Percentiles rank a stretch among this genome's conserved stretches.
Evolutionary conservation across 2,888 invertebrate species (phyloP).

Genomic region (Eurytoma adleriae): DNA sequence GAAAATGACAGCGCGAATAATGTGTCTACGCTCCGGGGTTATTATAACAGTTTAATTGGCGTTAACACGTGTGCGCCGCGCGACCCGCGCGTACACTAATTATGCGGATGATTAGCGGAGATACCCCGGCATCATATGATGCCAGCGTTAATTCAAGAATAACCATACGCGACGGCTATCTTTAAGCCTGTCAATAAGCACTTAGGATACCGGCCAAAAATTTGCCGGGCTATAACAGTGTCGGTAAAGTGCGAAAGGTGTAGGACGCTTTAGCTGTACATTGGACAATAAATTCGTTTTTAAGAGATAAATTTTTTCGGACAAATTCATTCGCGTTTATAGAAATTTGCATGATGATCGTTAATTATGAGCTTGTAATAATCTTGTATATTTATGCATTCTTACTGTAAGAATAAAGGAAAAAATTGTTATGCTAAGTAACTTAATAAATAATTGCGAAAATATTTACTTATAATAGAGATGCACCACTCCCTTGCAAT

Average conservation of each 20-base stretch:
- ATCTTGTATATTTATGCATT: neutral
- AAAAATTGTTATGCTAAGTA: neutral
- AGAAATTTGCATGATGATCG: neutral
- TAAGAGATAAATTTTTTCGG: too few relatives aligned
- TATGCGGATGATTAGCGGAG: slow-evolving; percentile 2
- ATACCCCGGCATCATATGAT: neutral
- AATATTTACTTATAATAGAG: too few relatives aligned
- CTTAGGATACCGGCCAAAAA: slow-evolving; percentile 21
- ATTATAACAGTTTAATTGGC: neutral
- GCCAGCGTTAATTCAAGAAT: slow-evolving; percentile 35
- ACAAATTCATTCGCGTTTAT: too few relatives aligned
- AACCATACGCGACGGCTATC: slow-evolving; percentile 11
- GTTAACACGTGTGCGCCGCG: neutral
- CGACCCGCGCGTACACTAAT: slow-evolving; percentile 2
- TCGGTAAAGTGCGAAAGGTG: too few relatives aligned
- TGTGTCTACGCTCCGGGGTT: neutral
- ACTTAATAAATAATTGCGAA: too few relatives aligned
- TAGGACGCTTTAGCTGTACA: too few relatives aligned
- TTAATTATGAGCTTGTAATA: neutral
- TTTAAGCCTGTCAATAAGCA: slow-evolving; percentile 35
- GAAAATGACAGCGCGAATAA: neutral
- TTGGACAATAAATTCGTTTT: neutral
- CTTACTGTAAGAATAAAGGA: neutral
- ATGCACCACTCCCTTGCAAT: too few relatives aligned
- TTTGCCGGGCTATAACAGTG: neutral